phyloP scores from a whole-genome alignment of 2,888 invertebrate genomes.

The Harpalus rubripes region DNA sequence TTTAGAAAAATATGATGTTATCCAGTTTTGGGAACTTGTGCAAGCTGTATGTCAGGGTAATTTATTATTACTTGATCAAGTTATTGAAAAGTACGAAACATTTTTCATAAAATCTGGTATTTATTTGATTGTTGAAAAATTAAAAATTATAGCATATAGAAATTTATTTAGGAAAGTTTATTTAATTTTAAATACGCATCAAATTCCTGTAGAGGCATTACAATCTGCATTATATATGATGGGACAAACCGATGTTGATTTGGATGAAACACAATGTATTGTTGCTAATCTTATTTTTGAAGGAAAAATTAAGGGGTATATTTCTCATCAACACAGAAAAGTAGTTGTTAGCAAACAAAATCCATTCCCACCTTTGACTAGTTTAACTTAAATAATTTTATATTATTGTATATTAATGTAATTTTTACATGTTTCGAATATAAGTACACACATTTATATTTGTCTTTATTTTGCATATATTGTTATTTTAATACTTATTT shows the following conservation, averaged over 20 bases:
- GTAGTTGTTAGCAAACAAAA: constrained; percentile 98
- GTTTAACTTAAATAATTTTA: constrained; percentile 77
- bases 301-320: constrained; percentile 98
- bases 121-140: constrained; percentile 96
- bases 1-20: constrained; percentile 92
- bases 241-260: constrained; percentile 91
- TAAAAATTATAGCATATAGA: constrained; percentile 96
- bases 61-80: constrained; percentile 88
- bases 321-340: constrained; percentile 97
- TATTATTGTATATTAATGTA: constrained; percentile 68
- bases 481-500: neutral
- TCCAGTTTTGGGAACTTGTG: constrained; percentile 94
- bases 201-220: constrained; percentile 92
- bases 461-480: constrained; percentile 48
- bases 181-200: constrained; percentile 87
- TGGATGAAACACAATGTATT: constrained; percentile 97
- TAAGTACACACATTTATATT: neutral
- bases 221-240: constrained; percentile 90
- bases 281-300: constrained; percentile 97
- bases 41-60: constrained; percentile 94
- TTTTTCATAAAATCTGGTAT: constrained; percentile 99
- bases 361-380: constrained; percentile 92
- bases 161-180: constrained; percentile 97
- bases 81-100: constrained; percentile 91
- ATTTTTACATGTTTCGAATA: constrained; percentile 62